A percentile compares a stretch with the other conserved stretches of the same genome.
These are phyloP conservation scores for Holacanthus passer DNA, from an alignment of 2,113 vertebrate species.

Conservation along the genomic window DNA sequence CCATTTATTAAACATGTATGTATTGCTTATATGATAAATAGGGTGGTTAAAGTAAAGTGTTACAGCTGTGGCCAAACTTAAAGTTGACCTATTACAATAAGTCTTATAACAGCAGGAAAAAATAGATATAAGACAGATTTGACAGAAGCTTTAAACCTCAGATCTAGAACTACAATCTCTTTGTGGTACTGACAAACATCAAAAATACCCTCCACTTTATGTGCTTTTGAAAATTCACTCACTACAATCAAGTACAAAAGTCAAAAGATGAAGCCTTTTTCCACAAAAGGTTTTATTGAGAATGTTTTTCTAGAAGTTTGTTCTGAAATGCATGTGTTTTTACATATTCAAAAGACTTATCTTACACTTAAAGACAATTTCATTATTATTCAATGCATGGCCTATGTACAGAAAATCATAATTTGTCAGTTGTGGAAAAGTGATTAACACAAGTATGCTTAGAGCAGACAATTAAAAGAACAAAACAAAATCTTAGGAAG, in stretches of 20 bases:
- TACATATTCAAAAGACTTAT: constrained; percentile 76
- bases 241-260: neutral
- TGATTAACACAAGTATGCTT: constrained; percentile 16
- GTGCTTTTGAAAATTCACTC: neutral
- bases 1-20: neutral
- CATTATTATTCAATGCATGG: constrained; percentile 65
- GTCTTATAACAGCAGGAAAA: neutral
- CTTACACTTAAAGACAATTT: constrained; percentile 74
- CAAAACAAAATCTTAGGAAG: constrained; percentile 15
- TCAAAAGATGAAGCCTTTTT: constrained; percentile 13
- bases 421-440: constrained; percentile 40
- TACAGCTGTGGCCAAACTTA: neutral
- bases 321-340: constrained; percentile 76
- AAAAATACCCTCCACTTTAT: neutral
- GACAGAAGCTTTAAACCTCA: too few species aligned
- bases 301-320: constrained; percentile 72
- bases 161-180: too few species aligned
- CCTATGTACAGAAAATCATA: constrained; percentile 73
- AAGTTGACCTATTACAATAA: neutral
- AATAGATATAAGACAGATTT: neutral
- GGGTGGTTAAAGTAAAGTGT: neutral
- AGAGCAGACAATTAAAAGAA: constrained; percentile 53
- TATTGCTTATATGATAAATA: neutral
- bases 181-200: too few species aligned
- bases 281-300: constrained; percentile 72